These are phyloP conservation scores for Ctenoplectra terminalis DNA, from an alignment of 1,140 invertebrate species.

Conservation along the genomic window DNA sequence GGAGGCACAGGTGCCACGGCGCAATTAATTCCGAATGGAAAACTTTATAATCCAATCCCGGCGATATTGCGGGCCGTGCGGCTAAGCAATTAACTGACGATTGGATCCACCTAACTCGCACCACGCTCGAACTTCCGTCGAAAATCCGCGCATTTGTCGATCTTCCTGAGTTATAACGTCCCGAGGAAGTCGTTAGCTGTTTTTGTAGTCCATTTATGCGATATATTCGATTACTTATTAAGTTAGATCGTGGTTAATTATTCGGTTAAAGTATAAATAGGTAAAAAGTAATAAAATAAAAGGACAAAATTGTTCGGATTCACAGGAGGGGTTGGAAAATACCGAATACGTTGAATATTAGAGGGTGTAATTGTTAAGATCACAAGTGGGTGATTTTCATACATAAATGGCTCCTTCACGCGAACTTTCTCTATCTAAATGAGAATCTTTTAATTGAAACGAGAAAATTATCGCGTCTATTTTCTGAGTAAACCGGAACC, in stretches of 20 bases:
- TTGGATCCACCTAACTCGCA: conserved; percentile 68
- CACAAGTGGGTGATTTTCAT: neutral
- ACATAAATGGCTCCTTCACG: neutral
- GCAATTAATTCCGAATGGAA: conserved; percentile 71
- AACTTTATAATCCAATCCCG: conserved; percentile 69
- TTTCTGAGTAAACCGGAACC: conserved; percentile 9
- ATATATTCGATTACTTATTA: neutral
- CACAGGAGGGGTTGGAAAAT: neutral
- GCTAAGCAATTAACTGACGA: conserved; percentile 73
- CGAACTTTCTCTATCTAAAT: neutral
- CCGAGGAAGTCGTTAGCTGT: neutral
- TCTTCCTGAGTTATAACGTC: neutral
- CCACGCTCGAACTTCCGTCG: conserved; percentile 30
- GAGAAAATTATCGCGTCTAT: conserved; percentile 11
- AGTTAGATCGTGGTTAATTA: neutral
- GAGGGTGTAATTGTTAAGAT: neutral
- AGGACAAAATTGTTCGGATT: neutral
- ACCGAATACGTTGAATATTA: neutral
- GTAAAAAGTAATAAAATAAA: too few species aligned
- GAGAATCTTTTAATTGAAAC: conserved; percentile 29
- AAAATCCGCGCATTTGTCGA: conserved; percentile 9
- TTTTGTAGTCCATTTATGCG: neutral
- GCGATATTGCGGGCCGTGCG: conserved; percentile 67
- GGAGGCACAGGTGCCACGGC: conserved; percentile 61
- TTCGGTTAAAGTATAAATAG: neutral